These are phyloP conservation scores for Lapara coniferarum DNA, from an alignment of 2,888 invertebrate species.

Conservation along the genomic window DNA sequence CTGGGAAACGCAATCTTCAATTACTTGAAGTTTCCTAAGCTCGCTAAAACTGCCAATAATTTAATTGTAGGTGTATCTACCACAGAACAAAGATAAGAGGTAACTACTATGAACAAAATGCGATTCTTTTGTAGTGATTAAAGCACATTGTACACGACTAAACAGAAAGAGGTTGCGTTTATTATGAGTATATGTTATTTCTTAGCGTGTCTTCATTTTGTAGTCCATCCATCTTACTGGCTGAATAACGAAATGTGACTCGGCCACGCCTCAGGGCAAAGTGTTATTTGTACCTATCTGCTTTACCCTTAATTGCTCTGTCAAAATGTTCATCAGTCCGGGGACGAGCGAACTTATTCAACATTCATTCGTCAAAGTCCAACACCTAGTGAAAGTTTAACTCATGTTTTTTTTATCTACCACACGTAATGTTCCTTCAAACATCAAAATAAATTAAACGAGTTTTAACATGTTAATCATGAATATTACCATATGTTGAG, in stretches of 20 bases:
- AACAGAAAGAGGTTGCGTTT: neutral
- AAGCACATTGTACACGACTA: neutral
- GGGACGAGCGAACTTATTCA: slow-evolving; percentile 50
- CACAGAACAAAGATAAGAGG: too few species aligned
- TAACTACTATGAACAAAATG: neutral
- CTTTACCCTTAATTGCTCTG: slow-evolving; percentile 62
- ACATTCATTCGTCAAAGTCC: slow-evolving; percentile 59
- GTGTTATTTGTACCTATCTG: slow-evolving; percentile 44
- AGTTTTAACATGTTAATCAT: slow-evolving; percentile 27
- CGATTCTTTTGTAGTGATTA: neutral
- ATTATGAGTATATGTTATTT: neutral
- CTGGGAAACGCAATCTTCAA: neutral
- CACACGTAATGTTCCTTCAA: slow-evolving; percentile 16
- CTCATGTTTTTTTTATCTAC: slow-evolving; percentile 27
- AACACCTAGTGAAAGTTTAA: slow-evolving; percentile 55
- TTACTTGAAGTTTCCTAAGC: neutral
- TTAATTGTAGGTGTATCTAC: neutral
- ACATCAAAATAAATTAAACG: slow-evolving; percentile 20
- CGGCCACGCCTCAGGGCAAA: slow-evolving; percentile 38
- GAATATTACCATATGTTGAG: neutral
- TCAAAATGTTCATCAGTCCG: slow-evolving; percentile 63
- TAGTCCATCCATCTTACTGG: slow-evolving; percentile 36
- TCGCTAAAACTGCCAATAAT: neutral
- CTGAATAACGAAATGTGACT: neutral
- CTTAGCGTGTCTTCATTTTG: slow-evolving; percentile 13